Evolutionary conservation across 1,140 invertebrate genomes (phyloP).

Genomic region (Atta texana): DNA sequence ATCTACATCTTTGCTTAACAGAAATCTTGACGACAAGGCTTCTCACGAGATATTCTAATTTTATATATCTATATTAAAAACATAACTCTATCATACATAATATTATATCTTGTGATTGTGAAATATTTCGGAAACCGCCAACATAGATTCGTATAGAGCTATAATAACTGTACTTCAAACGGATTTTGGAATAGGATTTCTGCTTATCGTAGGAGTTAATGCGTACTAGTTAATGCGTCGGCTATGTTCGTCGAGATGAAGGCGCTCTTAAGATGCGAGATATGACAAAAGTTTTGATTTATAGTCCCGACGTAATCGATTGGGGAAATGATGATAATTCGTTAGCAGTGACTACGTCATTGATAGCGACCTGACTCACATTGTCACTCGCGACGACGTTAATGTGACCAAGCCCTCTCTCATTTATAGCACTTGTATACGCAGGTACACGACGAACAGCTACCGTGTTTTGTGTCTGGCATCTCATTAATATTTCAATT

Average conservation of each 20-base stretch:
- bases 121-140: conserved; percentile 25
- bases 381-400: conserved; percentile 60
- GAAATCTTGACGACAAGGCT: neutral
- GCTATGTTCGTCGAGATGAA: conserved; percentile 58
- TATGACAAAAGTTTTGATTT: conserved; percentile 73
- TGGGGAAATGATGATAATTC: conserved; percentile 64
- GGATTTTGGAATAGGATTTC: conserved; percentile 42
- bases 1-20: neutral
- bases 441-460: conserved; percentile 3
- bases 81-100: neutral
- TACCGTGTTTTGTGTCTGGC: conserved; percentile 34
- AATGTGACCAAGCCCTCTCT: conserved; percentile 65
- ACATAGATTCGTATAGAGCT: conserved; percentile 24
- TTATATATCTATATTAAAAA: neutral
- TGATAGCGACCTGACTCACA: conserved; percentile 36
- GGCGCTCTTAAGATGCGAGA: conserved; percentile 67
- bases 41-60: conserved; percentile 13
- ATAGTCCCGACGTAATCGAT: conserved; percentile 59
- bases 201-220: conserved; percentile 21
- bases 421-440: conserved; percentile 43
- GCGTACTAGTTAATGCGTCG: conserved; percentile 58
- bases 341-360: conserved; percentile 42
- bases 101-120: neutral
- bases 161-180: conserved; percentile 35
- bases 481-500: conserved; percentile 76